Evolutionary conservation across 2,888 invertebrate genomes (phyloP).

Genomic region (Sphaerophoria taeniata): DNA sequence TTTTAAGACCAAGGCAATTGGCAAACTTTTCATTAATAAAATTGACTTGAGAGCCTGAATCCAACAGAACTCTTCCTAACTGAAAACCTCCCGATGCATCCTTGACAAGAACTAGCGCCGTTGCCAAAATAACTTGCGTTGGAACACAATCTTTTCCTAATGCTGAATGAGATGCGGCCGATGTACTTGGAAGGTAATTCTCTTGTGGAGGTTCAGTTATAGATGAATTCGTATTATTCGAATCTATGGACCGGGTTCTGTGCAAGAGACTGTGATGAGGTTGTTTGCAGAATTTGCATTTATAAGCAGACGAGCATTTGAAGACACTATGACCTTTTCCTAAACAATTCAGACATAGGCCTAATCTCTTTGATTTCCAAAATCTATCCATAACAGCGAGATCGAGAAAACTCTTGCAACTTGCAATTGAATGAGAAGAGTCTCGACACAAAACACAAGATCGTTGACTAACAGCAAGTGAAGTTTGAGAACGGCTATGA

Average conservation of each 20-base stretch:
- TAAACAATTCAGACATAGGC: conserved; percentile 1
- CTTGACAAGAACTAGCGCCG: not conserved
- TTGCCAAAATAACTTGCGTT: not conserved
- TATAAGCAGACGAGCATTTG: not conserved
- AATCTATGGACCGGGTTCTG: not conserved
- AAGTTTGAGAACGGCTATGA: not conserved
- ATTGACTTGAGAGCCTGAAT: conserved; percentile 24
- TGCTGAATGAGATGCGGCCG: not conserved
- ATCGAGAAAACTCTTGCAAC: not conserved
- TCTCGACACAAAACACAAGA: not conserved
- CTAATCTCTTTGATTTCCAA: not conserved
- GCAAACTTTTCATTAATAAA: conserved; percentile 12
- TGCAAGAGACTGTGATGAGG: not conserved
- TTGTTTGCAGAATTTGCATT: not conserved
- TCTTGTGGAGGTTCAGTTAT: not conserved
- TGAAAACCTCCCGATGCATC: conserved; percentile 19
- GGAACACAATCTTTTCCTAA: not conserved
- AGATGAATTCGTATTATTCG: too few species aligned
- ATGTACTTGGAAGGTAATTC: not conserved
- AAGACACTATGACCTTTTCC: not conserved
- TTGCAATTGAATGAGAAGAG: not conserved
- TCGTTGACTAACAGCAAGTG: not conserved
- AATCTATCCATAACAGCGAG: not conserved
- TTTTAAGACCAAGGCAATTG: not conserved
- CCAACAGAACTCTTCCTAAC: conserved; percentile 23